Evolutionary conservation across 2,113 vertebrate genomes (phyloP).

Genomic region (Dasyprocta punctata): DNA sequence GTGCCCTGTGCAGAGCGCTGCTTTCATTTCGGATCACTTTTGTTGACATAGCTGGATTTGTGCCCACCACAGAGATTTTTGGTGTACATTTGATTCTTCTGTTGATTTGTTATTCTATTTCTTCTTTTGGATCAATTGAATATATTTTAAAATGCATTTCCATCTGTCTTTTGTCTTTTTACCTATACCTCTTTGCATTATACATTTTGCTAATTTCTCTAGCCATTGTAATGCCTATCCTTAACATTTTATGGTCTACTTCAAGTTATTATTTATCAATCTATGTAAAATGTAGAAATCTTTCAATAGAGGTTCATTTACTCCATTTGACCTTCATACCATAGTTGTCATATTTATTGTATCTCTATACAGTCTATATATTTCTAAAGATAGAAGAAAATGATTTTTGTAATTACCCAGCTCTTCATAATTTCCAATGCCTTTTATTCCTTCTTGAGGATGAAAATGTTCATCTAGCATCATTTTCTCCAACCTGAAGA

Average conservation of each 20-base stretch:
- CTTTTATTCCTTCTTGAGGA: background rate
- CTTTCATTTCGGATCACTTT: background rate
- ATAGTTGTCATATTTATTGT: background rate
- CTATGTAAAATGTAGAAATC: background rate
- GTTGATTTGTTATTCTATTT: background rate
- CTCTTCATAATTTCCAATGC: background rate
- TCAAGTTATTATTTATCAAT: slow-evolving; percentile 5
- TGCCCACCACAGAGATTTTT: background rate
- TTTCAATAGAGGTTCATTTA: background rate
- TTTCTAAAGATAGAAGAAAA: slow-evolving; percentile 25
- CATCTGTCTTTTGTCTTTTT: background rate
- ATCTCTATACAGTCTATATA: background rate
- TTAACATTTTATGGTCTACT: background rate
- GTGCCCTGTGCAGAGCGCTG: background rate
- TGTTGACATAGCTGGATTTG: background rate
- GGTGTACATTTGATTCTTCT: background rate
- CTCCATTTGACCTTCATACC: background rate
- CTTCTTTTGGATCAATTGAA: background rate
- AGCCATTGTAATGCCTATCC: background rate
- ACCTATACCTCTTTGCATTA: background rate
- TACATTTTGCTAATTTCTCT: background rate
- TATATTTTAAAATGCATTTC: slow-evolving; percentile 39
- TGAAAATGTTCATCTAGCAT: background rate
- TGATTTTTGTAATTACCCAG: background rate
- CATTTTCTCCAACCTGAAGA: background rate